These are phyloP conservation scores for Temnothorax unifasciatus DNA, from an alignment of 2,888 invertebrate genomes.

Conservation along the genomic window DNA sequence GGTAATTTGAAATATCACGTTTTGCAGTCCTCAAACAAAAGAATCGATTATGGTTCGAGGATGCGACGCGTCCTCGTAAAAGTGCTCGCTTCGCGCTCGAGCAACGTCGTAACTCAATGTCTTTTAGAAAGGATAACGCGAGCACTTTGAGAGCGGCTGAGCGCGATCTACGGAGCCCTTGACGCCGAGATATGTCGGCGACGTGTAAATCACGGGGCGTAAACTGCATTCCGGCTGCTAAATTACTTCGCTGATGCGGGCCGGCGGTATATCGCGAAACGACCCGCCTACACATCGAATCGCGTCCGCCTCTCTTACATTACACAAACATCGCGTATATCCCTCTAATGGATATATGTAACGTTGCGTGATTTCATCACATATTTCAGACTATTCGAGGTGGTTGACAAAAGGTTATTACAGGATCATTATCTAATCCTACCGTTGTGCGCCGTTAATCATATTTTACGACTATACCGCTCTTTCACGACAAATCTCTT, in stretches of 20 bases:
- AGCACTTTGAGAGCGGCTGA: slow-evolving; percentile 27
- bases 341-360: slow-evolving; percentile 3
- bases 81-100: not conserved
- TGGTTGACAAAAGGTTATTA: slow-evolving; percentile 22
- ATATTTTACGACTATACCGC: too few relatives aligned
- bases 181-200: slow-evolving; percentile 64
- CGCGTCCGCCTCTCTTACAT: slow-evolving; percentile 29
- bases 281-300: slow-evolving; percentile 66
- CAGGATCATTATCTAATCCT: not conserved
- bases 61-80: not conserved
- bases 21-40: not conserved
- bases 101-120: slow-evolving; percentile 38
- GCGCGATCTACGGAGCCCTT: slow-evolving; percentile 63
- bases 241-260: slow-evolving; percentile 69
- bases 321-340: not conserved
- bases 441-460: not conserved
- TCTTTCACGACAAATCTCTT: not conserved
- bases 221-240: slow-evolving; percentile 68
- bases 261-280: slow-evolving; percentile 56
- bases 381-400: not conserved
- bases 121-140: slow-evolving; percentile 17
- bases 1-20: not conserved
- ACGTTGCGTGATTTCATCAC: not conserved
- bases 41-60: not conserved
- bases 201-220: slow-evolving; percentile 75